Base-by-base conservation (phyloP, 2,113 vertebrate genomes). In the Corydoras sp. region DNA sequence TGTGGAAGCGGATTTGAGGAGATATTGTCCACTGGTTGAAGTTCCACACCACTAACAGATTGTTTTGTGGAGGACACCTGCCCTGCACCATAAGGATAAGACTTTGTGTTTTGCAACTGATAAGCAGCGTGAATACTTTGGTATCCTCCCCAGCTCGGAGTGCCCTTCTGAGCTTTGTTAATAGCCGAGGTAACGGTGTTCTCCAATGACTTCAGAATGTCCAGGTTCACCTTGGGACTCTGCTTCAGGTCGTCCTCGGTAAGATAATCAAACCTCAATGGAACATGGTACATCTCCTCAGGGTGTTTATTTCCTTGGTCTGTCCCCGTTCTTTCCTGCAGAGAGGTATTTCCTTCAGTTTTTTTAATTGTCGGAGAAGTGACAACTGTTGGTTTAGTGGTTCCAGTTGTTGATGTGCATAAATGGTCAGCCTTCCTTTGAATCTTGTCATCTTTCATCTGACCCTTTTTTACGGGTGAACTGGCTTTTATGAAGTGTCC, bases 81-180 rank as follows among this genome's bases (percentile, higher is more conserved):
- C 18, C 18, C 18, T 24, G 91, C 85, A 0, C 86, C 88, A 50
- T 91, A 90, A 71, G 93, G 81, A 0, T 92, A 92, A 75, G 95
- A 76, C 73, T 95, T 99, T 85, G 94, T 92, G 87, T 91, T 94
- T n/a, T 93, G 96, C 65, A 99, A 92, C 81, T 99, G 97, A 80
- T 99, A 99, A 78, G 97, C 97, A n/a, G 97, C 97, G 2, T 99
- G 97, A 81, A 99, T 99, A 84, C 97, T 99, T 29, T 93, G 93
- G 77, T 99, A 99, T 71, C 97, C 97, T 0, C 97, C 95, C 96
- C 97, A 99, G 82, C 94, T 97, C 2, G 95, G 93, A 2, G 95
- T 93, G 68, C 95, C 96, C 53, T 99, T 99, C 89, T 99, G 96
- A 65, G 96, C 97, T 87, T 99, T 99, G 83, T 97, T 99, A 80